Percentiles rank a stretch among this genome's conserved stretches.
phyloP scores from a whole-genome alignment of 2,113 vertebrate genomes.

The Bufo bufo region DNA sequence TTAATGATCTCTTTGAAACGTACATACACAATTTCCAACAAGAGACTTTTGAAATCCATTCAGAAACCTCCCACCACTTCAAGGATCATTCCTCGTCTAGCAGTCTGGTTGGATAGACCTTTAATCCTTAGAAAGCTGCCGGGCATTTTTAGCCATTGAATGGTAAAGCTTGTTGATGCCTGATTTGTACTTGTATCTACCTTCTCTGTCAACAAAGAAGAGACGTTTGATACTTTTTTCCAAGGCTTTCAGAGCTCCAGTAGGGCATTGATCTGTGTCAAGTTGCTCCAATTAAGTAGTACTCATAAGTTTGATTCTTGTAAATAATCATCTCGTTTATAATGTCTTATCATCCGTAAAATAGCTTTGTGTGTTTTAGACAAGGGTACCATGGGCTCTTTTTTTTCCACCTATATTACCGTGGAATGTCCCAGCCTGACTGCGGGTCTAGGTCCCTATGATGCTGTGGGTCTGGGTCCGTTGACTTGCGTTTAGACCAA shows the following conservation, averaged over 20 bases:
- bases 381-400: too few species aligned
- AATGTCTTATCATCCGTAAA: too few species aligned
- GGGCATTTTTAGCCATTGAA: slow-evolving; percentile 5
- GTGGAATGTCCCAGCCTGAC: too few species aligned
- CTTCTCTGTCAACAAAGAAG: not conserved
- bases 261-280: not conserved
- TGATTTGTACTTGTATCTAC: not conserved
- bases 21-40: slow-evolving; percentile 8
- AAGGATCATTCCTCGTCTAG: slow-evolving; percentile 13
- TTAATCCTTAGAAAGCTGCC: slow-evolving; percentile 26
- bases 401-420: too few species aligned
- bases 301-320: not conserved
- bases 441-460: too few species aligned
- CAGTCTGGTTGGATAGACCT: slow-evolving; percentile 9
- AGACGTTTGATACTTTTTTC: slow-evolving; percentile 10
- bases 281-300: not conserved
- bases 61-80: not conserved
- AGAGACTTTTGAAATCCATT: slow-evolving; percentile 10
- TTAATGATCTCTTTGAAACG: slow-evolving; percentile 31
- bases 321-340: not conserved
- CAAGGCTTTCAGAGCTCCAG: not conserved
- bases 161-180: not conserved
- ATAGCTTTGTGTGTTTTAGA: too few species aligned
- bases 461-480: too few species aligned
- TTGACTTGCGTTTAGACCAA: too few species aligned